Evolutionary conservation across 2,113 vertebrate genomes (phyloP).

Genomic region (Smithornis capensis): DNA sequence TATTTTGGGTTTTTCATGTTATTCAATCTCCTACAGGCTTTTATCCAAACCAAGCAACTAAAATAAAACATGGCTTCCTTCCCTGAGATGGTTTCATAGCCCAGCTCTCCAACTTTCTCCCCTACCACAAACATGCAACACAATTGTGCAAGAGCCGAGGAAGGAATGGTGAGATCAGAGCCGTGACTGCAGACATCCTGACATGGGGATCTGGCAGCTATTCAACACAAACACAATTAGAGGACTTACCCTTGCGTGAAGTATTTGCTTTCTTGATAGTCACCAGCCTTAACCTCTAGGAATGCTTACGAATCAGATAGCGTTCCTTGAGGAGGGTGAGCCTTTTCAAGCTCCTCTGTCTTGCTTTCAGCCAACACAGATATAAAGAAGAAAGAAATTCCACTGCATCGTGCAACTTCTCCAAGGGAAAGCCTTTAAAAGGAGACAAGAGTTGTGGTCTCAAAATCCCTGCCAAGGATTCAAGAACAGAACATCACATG

Average conservation of each 20-base stretch:
- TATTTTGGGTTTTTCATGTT: constrained; percentile 13
- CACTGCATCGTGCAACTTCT: not conserved
- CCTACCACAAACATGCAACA: constrained; percentile 62
- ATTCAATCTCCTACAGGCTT: constrained; percentile 63
- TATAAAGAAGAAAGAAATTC: constrained; percentile 41
- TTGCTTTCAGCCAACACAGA: constrained; percentile 28
- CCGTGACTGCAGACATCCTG: constrained; percentile 72
- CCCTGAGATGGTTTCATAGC: constrained; percentile 47
- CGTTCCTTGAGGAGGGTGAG: constrained; percentile 30
- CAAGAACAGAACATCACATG: not conserved
- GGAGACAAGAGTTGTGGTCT: not conserved
- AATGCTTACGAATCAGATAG: constrained; percentile 62
- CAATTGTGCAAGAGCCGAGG: constrained; percentile 56
- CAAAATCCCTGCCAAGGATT: constrained; percentile 3
- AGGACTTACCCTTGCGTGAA: constrained; percentile 80
- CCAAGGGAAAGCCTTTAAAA: not conserved
- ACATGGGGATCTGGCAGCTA: constrained; percentile 74
- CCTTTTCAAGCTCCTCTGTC: constrained; percentile 39
- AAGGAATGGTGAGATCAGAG: constrained; percentile 65
- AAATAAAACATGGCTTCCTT: constrained; percentile 68
- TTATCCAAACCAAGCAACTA: constrained; percentile 67
- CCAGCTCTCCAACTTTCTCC: constrained; percentile 53
- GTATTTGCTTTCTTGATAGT: constrained; percentile 77
- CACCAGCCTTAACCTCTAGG: constrained; percentile 73
- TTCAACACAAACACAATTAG: constrained; percentile 81